These are phyloP conservation scores for Polydrusus pterygomalis DNA, from an alignment of 2,888 invertebrate genomes.

Conservation along the genomic window DNA sequence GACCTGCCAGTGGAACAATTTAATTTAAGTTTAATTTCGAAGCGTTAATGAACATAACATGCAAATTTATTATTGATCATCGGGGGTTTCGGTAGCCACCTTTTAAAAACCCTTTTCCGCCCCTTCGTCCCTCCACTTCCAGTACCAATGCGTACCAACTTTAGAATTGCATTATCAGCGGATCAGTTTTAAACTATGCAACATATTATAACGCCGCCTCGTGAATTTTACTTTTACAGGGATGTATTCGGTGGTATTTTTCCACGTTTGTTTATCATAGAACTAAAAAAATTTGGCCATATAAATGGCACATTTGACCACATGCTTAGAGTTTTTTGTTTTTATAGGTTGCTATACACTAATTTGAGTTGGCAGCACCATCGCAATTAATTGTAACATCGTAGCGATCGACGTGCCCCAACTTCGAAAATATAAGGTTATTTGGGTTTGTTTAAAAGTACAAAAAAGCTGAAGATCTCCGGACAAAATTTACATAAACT, in stretches of 20 bases:
- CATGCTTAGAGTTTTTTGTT: too few relatives aligned
- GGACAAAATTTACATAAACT: too few relatives aligned
- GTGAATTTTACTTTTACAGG: slow-evolving; percentile 12
- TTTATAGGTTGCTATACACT: too few relatives aligned
- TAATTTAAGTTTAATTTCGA: slow-evolving; percentile 52
- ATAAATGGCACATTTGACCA: too few relatives aligned
- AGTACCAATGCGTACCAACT: slow-evolving; percentile 53
- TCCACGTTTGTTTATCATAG: too few relatives aligned
- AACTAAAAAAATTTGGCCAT: too few relatives aligned
- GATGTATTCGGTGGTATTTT: background rate
- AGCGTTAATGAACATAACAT: slow-evolving; percentile 55
- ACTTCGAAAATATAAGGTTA: too few relatives aligned
- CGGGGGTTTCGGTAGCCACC: slow-evolving; percentile 53
- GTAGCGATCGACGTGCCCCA: too few relatives aligned
- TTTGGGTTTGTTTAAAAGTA: too few relatives aligned
- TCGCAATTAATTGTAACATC: too few relatives aligned
- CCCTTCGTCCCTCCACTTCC: slow-evolving; percentile 24
- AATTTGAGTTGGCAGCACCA: too few relatives aligned
- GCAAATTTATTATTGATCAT: slow-evolving; percentile 56
- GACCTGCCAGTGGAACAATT: slow-evolving; percentile 46
- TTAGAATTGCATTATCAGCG: slow-evolving; percentile 48
- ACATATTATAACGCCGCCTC: slow-evolving; percentile 27
- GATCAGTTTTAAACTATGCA: slow-evolving; percentile 46
- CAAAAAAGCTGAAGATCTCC: too few relatives aligned
- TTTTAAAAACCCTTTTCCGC: slow-evolving; percentile 24